Evolutionary conservation across 2,113 vertebrate genomes (phyloP).

Genomic region (Nycticebus coucang): DNA sequence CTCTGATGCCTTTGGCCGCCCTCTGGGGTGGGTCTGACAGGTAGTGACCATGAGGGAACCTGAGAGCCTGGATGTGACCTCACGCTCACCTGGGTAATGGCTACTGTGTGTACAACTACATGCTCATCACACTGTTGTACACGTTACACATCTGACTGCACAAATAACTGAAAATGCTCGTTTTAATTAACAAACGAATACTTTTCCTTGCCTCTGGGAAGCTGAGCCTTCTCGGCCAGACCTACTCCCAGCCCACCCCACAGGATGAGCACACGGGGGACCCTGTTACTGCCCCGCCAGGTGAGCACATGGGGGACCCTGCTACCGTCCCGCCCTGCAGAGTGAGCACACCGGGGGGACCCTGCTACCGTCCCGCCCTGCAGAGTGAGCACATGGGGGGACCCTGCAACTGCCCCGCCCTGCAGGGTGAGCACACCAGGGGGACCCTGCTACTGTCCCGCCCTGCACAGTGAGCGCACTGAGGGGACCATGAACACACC

Average conservation of each 20-base stretch:
- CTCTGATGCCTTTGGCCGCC: not conserved
- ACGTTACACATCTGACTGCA: rapidly evolving
- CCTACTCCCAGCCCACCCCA: too few species aligned
- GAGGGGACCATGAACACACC: too few species aligned
- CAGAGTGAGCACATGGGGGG: not conserved
- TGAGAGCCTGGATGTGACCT: rapidly evolving
- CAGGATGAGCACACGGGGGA: too few species aligned
- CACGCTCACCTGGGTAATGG: too few species aligned
- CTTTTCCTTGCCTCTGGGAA: not conserved
- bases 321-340: too few species aligned
- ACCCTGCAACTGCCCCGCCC: rapidly evolving
- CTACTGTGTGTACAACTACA: rapidly evolving
- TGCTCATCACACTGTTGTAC: rapidly evolving
- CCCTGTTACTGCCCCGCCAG: not conserved
- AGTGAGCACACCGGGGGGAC: too few species aligned
- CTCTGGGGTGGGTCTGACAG: not conserved
- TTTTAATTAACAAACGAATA: too few species aligned
- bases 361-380: not conserved
- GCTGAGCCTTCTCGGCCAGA: not conserved
- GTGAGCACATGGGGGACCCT: rapidly evolving
- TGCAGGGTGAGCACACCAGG: too few species aligned
- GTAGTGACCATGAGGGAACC: rapidly evolving
- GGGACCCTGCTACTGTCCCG: too few species aligned
- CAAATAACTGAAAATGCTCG: not conserved
- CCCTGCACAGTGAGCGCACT: too few species aligned